phyloP scores from a whole-genome alignment of 2,888 invertebrate species.

The Melangyna quadrimaculata region DNA sequence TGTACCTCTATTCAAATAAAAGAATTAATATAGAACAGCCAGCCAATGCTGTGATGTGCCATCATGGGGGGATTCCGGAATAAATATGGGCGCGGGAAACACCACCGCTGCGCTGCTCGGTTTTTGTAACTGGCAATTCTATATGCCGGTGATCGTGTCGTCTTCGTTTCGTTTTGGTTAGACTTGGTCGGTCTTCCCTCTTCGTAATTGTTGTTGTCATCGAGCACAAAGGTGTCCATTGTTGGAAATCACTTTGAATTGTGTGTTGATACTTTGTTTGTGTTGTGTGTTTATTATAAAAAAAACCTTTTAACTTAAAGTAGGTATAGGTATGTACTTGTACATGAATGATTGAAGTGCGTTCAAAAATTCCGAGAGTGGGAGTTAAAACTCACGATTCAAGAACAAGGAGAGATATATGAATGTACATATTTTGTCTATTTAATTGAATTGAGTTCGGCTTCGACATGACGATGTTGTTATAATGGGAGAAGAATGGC shows the following conservation, averaged over 20 bases:
- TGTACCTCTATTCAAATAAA: constrained; percentile 63
- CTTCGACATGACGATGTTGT: constrained; percentile 54
- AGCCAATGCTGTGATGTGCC: constrained; percentile 7
- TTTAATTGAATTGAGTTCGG: constrained; percentile 65
- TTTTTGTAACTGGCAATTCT: constrained; percentile 56
- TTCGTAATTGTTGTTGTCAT: constrained; percentile 12
- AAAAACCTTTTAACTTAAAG: constrained; percentile 1
- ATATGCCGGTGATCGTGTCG: constrained; percentile 52
- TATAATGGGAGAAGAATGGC: constrained; percentile 58
- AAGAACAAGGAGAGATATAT: constrained; percentile 4
- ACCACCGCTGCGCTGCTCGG: too few relatives aligned
- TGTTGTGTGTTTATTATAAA: constrained; percentile 17
- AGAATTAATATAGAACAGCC: constrained; percentile 48
- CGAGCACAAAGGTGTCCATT: constrained; percentile 58
- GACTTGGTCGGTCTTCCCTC: background rate
- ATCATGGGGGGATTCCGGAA: constrained; percentile 52
- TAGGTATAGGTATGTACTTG: too few relatives aligned
- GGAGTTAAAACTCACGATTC: constrained; percentile 32
- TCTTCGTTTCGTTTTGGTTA: constrained; percentile 9
- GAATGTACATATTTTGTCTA: background rate
- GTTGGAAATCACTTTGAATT: constrained; percentile 55
- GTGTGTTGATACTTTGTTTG: constrained; percentile 45
- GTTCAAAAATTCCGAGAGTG: constrained; percentile 61
- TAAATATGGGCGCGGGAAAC: constrained; percentile 60
- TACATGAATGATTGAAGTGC: constrained; percentile 62